Base-by-base conservation (phyloP, 2,113 vertebrate species). In the Elaphurus davidianus region DNA sequence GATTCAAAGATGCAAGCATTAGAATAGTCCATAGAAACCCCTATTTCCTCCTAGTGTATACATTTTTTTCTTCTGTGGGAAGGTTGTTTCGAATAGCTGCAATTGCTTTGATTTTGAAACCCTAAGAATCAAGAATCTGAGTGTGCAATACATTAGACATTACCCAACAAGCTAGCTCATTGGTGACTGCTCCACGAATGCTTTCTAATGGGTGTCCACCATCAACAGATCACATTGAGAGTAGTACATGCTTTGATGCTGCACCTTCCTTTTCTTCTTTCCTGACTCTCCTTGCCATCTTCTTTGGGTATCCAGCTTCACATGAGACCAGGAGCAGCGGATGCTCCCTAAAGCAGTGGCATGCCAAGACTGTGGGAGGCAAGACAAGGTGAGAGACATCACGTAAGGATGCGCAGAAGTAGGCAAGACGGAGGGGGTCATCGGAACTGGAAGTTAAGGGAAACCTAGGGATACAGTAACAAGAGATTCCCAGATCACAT, bases 41-140 rank as follows among this genome's bases (percentile, higher is more conserved):
- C 28, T 62, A 0, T 81, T 55, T 88, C 10, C 4, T 27, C 14
- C 30, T 9, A 87, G 10, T 16, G 23, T 10, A 59, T 45, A 43
- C 7, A 40, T 28, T 82, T 83, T 43, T 36, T 89, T 86, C 50
- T 71, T 50, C 79, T 93, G 36, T 86, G 47, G 13, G 30, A 57
- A n/a, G 36, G 1, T 30, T 88, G 3, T 40, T 92, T 95, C 11
- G 9, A 87, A 71, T 36, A 87, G 11, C 57, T 62, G n/a, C 21
- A 19, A 47, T 50, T 87, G 52, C 52, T 87, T 81, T 94, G 40
- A 27, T 81, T 95, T 91, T 30, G 33, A 83, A 94, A 57, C 78
- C 30, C 55, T 87, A 81, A 15, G 15, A 93, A 92, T 64, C 36
- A 78, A 96, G 52, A 71, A 59, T 50, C 17, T 50, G 19, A 13